Evolutionary conservation across 2,888 invertebrate genomes (phyloP).

Genomic region (Phoronis australis): DNA sequence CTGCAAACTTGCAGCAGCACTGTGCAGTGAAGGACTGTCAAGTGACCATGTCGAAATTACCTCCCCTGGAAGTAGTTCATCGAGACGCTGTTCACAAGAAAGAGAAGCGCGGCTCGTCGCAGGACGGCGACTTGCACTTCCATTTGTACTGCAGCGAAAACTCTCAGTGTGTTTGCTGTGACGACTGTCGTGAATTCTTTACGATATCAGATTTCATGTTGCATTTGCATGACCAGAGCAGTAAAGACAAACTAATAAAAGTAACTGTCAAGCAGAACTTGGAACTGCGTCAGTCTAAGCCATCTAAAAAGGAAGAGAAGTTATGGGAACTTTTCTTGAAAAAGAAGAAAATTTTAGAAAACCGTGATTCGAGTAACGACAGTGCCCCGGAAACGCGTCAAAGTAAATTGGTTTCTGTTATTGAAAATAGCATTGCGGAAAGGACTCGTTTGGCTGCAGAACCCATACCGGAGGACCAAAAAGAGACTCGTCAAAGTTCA

Average conservation of each 20-base stretch:
- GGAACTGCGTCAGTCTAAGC: constrained; percentile 24
- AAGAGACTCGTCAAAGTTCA: constrained; percentile 26
- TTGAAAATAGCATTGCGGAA: not conserved
- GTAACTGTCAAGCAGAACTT: constrained; percentile 29
- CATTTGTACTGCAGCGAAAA: constrained; percentile 31
- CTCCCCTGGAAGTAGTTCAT: constrained; percentile 24
- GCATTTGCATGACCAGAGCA: constrained; percentile 37
- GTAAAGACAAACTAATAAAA: constrained; percentile 24
- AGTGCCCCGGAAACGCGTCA: not conserved
- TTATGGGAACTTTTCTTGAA: constrained; percentile 30
- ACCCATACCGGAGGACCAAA: not conserved
- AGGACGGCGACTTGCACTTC: constrained; percentile 32
- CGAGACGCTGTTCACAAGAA: constrained; percentile 21
- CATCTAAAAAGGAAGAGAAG: constrained; percentile 23
- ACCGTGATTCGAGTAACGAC: not conserved
- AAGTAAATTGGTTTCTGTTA: not conserved
- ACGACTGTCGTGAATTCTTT: constrained; percentile 37
- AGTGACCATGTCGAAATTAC: not conserved
- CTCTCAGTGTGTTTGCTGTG: constrained; percentile 39
- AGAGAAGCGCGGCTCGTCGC: constrained; percentile 15
- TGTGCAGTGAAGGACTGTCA: not conserved
- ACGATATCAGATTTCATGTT: constrained; percentile 35
- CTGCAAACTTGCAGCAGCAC: not conserved
- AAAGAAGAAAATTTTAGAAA: constrained; percentile 11
- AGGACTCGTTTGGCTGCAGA: not conserved